Evolutionary conservation across 2,797 vertebrate species (phyloP), one percentile per base, ranked within the genome.

Genomic region (Taeniopygia guttata): DNA sequence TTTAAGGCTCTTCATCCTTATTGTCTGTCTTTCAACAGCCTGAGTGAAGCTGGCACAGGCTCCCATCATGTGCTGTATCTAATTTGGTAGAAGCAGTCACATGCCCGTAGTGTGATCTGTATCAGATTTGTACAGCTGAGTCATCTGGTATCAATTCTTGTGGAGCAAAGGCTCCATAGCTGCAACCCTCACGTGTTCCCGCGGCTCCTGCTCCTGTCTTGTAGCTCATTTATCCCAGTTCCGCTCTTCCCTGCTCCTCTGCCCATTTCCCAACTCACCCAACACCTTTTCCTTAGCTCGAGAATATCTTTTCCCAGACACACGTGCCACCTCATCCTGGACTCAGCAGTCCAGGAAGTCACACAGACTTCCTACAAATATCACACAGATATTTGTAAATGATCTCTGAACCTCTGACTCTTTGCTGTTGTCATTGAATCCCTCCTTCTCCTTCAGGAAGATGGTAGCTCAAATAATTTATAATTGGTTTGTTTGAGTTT

Each of bases 131-230:
- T 90, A 52, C 0, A 2, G 69, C 73, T 62, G 83, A 94, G 36
- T 94, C 96, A 96, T 95, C 80, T 96, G 94, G 79, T 93, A 91
- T 48, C 93, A 94, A 94, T 96, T 84, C 87, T 66, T 55, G 46
- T 7, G n/a, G 52, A 59, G 93, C 0, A 0, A 93, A 73, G 77
- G 48, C 77, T 94, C 83, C 51, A 2, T 55, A 27, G 51, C 83
- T 94, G 66, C 79, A 93, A 75, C 19, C 60, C 48, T 81, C 69
- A 68, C 1, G 2, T 66, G 69, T 73, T 88, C 43, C 66, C 0
- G 5, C 13, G 23, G 77, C 79, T 92, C 87, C 73, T 0, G 7
- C 72, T 90, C 75, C 89, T 2, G 4, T 64, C 60, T 67, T 56
- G 67, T 77, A 93, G 51, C 17, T 54, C 72, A n/a, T 76, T 87